Base-by-base conservation (phyloP, 2,888 invertebrate genomes). In the Alloplasta piceator region DNA sequence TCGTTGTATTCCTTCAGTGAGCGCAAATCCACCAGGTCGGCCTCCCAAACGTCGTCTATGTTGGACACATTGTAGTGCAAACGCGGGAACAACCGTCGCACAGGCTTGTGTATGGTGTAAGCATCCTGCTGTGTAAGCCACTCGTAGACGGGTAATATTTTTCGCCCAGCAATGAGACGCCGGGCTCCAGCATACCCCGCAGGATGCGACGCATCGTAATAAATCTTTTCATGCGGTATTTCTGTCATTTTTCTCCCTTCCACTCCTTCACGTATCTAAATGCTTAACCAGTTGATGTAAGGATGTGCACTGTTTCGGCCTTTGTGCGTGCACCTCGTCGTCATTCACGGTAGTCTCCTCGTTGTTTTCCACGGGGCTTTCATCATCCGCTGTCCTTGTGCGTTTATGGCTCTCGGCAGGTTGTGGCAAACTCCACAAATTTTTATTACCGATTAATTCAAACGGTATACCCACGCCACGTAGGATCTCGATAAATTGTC, bases 11-110 rank as follows among this genome's bases (percentile, higher is more conserved):
- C n/a, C n/a, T n/a, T n/a, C n/a, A n/a, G n/a, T n/a, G n/a, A n/a
- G n/a, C n/a, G n/a, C n/a, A n/a, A n/a, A n/a, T n/a, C n/a, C n/a
- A n/a, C n/a, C n/a, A n/a, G n/a, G n/a, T n/a, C n/a, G n/a, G n/a
- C n/a, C n/a, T n/a, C n/a, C n/a, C n/a, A n/a, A n/a, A 83, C 64
- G n/a, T 80, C 84, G 26, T 84, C 82, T n/a, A 82, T 78, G 38
- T 82, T 83, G 0, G 14, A 10, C 0, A 84, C 70, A 10, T 58
- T 67, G 50, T 80, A 82, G 9, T 10, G 1, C 6, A 52, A n/a
- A 6, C 83, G 38, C 0, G 64, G 64, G 38, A 83, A 83, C 1
- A 43, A 39, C 0, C 66, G 56, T 2, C 72, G 48, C 9, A 79
- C 52, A 0, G 74, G 71, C 48, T 56, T 73, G 50, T 80, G 73